Evolutionary conservation across 2,797 vertebrate genomes (phyloP).

Genomic region (Crocidura indochinensis): DNA sequence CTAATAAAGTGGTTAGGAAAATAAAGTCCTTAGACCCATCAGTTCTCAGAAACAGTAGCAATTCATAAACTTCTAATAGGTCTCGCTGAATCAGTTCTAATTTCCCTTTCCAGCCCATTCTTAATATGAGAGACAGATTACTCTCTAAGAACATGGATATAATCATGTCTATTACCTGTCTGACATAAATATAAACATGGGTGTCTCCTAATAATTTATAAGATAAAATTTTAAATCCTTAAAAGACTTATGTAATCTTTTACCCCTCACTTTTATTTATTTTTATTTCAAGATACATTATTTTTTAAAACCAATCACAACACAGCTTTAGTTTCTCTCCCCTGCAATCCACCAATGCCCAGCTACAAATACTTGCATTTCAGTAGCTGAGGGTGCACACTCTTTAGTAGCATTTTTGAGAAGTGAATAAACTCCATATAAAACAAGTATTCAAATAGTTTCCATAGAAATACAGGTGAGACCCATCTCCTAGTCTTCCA

Average conservation of each 20-base stretch:
- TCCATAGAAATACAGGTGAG: constrained; percentile 99
- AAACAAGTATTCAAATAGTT: constrained; percentile 95
- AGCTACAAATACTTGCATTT: constrained; percentile 92
- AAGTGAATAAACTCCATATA: constrained; percentile 92
- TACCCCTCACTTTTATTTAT: too few species aligned
- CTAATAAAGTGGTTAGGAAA: not conserved
- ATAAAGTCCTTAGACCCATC: constrained; percentile 9
- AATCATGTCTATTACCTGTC: constrained; percentile 2
- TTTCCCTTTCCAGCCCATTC: not conserved
- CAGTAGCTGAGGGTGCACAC: constrained; percentile 87
- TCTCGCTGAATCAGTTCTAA: constrained; percentile 9
- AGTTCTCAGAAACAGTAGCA: not conserved
- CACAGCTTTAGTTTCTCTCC: constrained; percentile 82
- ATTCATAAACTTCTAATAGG: not conserved
- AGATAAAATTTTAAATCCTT: not conserved
- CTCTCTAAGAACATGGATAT: constrained; percentile 6
- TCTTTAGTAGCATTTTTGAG: constrained; percentile 89
- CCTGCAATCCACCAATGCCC: constrained; percentile 85
- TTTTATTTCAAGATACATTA: constrained; percentile 91
- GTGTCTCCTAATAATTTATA: not conserved
- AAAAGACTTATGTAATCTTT: not conserved
- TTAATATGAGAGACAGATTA: not conserved
- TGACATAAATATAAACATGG: constrained; percentile 3
- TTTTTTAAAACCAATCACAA: constrained; percentile 91
- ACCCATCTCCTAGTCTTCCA: constrained; percentile 93